Conservation (phyloP, 2,797 vertebrate species). For the Paratrypauchen microcephalus region DNA sequence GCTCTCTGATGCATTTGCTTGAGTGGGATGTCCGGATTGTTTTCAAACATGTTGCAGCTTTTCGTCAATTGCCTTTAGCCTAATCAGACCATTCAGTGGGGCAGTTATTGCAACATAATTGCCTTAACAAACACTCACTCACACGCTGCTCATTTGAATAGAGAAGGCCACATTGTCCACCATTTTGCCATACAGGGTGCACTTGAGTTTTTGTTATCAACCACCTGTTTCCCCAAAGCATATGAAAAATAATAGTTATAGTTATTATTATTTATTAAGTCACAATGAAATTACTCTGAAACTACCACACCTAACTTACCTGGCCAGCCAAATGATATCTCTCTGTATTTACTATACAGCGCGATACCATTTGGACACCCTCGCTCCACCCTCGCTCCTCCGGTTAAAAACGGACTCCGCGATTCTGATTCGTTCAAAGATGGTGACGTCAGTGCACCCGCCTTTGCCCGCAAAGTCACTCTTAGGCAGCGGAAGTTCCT, state of each 20-base stretch:
- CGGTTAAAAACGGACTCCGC: too few relatives aligned
- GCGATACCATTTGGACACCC: too few relatives aligned
- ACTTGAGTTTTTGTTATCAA: conserved; percentile 8
- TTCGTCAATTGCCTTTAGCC: conserved; percentile 26
- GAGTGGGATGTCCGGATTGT: conserved; percentile 44
- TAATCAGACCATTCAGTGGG: conserved; percentile 27
- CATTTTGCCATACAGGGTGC: not conserved
- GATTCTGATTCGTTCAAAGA: too few relatives aligned
- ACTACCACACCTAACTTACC: too few relatives aligned
- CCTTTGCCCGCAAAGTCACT: too few relatives aligned
- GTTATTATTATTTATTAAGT: too few relatives aligned
- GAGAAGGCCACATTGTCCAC: not conserved
- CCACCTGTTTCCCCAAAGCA: not conserved
- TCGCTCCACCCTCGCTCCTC: too few relatives aligned
- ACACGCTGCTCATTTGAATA: not conserved
- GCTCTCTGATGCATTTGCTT: conserved; percentile 54
- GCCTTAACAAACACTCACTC: conserved; percentile 2
- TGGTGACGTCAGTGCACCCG: too few relatives aligned
- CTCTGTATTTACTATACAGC: too few relatives aligned
- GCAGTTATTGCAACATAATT: conserved; percentile 24
- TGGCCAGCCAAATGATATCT: too few relatives aligned
- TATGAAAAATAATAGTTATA: not conserved
- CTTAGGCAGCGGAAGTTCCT: too few relatives aligned
- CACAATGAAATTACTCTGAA: too few relatives aligned
- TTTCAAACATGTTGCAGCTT: conserved; percentile 41